A percentile compares a stretch with the other conserved stretches of the same genome.
Conservation (phyloP, 2,888 invertebrate genomes). For the Notodonta ziczac region DNA sequence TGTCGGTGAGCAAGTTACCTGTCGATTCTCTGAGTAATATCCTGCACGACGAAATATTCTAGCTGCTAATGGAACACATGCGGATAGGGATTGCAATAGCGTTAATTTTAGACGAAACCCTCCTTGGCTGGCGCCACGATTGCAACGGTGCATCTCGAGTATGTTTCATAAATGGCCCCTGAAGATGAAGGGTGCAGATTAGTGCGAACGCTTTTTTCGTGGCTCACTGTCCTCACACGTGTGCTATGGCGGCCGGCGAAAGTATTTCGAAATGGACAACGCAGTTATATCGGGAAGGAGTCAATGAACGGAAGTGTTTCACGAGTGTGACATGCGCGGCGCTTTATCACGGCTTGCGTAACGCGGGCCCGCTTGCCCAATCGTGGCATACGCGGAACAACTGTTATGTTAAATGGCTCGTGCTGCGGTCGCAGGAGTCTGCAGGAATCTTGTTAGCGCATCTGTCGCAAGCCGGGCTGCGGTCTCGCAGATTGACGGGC, state of each 20-base stretch:
- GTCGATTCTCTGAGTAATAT: constrained; percentile 66
- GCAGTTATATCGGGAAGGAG: constrained; percentile 80
- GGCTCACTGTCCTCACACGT: constrained; percentile 51
- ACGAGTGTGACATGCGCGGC: constrained; percentile 78
- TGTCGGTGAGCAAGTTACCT: constrained; percentile 61
- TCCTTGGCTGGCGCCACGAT: constrained; percentile 40
- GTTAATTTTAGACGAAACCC: constrained; percentile 23
- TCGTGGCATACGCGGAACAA: constrained; percentile 53
- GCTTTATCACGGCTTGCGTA: constrained; percentile 78
- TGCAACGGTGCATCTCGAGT: constrained; percentile 42
- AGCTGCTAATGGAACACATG: constrained; percentile 43
- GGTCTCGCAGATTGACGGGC: constrained; percentile 43
- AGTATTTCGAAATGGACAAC: constrained; percentile 74
- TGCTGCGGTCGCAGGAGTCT: constrained; percentile 57
- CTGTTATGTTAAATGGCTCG: constrained; percentile 52
- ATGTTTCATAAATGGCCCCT: constrained; percentile 56
- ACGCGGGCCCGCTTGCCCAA: constrained; percentile 74
- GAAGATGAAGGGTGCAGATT: constrained; percentile 61
- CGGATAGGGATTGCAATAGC: constrained; percentile 49
- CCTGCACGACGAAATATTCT: constrained; percentile 62
- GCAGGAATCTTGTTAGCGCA: constrained; percentile 65
- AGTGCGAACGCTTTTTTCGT: constrained; percentile 38
- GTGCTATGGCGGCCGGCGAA: constrained; percentile 61
- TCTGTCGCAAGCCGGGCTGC: constrained; percentile 60
- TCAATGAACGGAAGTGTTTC: constrained; percentile 84